phyloP scores from a whole-genome alignment of 2,797 vertebrate species.

The Halcyon smyrnensis region DNA sequence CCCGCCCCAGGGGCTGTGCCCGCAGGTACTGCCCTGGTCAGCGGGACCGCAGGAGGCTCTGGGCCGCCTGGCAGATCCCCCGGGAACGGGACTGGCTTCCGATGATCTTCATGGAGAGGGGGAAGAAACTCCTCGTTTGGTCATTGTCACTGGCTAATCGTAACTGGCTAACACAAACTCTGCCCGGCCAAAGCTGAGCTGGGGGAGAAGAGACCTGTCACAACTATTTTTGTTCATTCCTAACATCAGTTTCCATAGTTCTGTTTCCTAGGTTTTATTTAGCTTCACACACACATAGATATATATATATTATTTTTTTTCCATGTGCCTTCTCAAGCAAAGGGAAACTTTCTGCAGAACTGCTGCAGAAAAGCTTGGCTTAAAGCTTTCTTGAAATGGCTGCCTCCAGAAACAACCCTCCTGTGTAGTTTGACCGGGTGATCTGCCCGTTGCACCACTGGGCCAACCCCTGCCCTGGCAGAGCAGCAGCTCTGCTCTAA shows the following conservation, averaged over 20 bases:
- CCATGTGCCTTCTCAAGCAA: neutral
- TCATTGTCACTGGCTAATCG: neutral
- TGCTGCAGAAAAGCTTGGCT: neutral
- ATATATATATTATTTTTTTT: neutral
- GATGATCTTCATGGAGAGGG: neutral
- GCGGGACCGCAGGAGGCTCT: accelerated
- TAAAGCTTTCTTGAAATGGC: neutral
- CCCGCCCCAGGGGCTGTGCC: neutral
- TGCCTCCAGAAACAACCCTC: neutral
- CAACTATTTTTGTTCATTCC: neutral
- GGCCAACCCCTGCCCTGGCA: neutral
- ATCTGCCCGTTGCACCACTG: neutral
- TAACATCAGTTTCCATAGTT: neutral
- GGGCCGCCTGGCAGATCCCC: neutral
- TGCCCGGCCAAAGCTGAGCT: neutral
- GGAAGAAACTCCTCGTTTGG: neutral
- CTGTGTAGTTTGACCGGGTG: neutral
- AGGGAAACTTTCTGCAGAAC: neutral
- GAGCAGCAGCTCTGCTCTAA: neutral
- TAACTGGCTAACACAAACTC: neutral
- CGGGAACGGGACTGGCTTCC: neutral
- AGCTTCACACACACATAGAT: neutral
- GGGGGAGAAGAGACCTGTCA: neutral
- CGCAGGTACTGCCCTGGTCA: neutral
- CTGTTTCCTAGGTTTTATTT: neutral